phyloP scores from a whole-genome alignment of 37 sponge, comb jelly and placozoan genomes.

The Ianthella basta region DNA sequence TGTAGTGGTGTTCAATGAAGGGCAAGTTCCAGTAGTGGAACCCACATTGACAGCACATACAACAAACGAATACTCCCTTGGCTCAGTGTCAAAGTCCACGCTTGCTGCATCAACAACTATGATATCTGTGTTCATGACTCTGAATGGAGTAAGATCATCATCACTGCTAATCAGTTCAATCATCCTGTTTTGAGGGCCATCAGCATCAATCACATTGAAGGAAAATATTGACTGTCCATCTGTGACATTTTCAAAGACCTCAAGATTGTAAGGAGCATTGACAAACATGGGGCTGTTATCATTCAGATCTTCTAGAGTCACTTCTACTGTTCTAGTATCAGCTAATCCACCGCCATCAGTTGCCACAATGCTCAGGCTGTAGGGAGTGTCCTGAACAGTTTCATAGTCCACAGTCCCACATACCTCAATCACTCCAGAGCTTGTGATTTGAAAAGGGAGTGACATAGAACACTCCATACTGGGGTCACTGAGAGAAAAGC shows the following conservation, averaged over 20 bases:
- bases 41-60: conserved; percentile 5
- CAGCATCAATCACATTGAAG: conserved; percentile 36
- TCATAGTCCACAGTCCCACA: conserved; percentile 57
- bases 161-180: not conserved
- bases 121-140: conserved; percentile 1
- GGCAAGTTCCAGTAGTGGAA: not conserved
- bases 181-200: conserved; percentile 26
- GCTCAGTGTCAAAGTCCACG: conserved; percentile 14
- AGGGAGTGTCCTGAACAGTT: not conserved
- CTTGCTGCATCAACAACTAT: not conserved
- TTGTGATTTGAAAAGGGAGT: conserved; percentile 3
- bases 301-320: conserved; percentile 39
- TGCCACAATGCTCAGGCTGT: not conserved
- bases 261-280: not conserved
- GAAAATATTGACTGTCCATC: conserved; percentile 2
- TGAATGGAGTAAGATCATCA: not conserved
- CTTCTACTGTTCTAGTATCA: conserved; percentile 9
- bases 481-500: conserved; percentile 10
- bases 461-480: not conserved
- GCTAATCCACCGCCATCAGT: conserved; percentile 31
- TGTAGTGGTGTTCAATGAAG: not conserved
- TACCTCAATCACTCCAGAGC: conserved; percentile 26
- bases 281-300: conserved; percentile 44
- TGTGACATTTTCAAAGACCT: conserved; percentile 19
- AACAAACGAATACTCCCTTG: not conserved